Conservation (phyloP, 1,140 invertebrate species). For the Lasaia peninsularis region DNA sequence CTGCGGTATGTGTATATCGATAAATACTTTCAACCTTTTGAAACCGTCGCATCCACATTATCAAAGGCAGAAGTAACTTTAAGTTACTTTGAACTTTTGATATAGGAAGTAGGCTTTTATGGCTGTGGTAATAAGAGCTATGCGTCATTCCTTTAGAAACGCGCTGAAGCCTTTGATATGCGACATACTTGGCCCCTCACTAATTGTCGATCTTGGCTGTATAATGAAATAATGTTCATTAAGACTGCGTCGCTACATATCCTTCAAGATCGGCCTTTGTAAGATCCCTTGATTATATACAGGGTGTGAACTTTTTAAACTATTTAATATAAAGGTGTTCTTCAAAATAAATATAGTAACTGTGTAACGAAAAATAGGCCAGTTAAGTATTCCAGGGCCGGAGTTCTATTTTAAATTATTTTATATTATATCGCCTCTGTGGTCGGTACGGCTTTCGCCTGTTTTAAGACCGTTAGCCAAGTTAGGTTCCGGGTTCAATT, state of each 20-base stretch:
- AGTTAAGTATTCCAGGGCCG: too few relatives aligned
- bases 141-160: background rate
- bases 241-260: background rate
- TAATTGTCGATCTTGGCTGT: constrained; percentile 6
- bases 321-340: background rate
- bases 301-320: background rate
- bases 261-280: constrained; percentile 1
- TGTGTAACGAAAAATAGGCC: too few relatives aligned
- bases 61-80: constrained; percentile 9
- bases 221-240: constrained; percentile 7
- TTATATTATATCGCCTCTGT: too few relatives aligned
- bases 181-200: constrained; percentile 3
- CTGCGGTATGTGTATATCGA: background rate
- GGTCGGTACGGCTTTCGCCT: too few relatives aligned
- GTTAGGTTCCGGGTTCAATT: too few relatives aligned
- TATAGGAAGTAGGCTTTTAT: background rate
- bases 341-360: background rate
- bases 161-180: constrained; percentile 4
- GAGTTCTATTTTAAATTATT: too few relatives aligned
- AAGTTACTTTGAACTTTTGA: constrained; percentile 6
- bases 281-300: background rate
- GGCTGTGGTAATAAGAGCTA: background rate
- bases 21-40: constrained; percentile 8
- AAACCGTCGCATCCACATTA: constrained; percentile 7
- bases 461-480: too few relatives aligned